Conservation (phyloP, 2,797 vertebrate genomes). For the Kryptolebias ocellatus region DNA sequence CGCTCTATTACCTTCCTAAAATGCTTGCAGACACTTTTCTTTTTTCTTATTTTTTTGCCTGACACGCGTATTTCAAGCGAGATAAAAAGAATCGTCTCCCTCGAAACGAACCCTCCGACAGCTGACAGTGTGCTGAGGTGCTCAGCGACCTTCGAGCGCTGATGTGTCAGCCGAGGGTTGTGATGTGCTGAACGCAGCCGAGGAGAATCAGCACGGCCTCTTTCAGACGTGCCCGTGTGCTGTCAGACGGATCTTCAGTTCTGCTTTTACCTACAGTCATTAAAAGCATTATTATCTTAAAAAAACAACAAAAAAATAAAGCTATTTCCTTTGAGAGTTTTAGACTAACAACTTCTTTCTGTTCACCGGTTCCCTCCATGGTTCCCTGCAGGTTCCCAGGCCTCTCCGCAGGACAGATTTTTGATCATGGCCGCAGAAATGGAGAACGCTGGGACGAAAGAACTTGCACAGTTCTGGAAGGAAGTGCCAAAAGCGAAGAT, state of each 20-base stretch:
- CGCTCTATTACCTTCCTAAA: constrained; percentile 52
- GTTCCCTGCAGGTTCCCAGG: constrained; percentile 82
- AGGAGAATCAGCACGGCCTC: constrained; percentile 26
- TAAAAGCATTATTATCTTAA: background rate
- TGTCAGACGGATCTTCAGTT: too few species aligned
- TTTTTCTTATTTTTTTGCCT: constrained; percentile 11
- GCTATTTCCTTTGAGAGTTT: too few species aligned
- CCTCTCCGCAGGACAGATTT: constrained; percentile 94
- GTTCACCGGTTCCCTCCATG: background rate
- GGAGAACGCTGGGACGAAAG: constrained; percentile 83
- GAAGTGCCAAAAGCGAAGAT: constrained; percentile 90
- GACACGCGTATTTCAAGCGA: constrained; percentile 72
- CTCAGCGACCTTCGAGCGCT: constrained; percentile 35
- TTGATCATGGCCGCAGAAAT: constrained; percentile 96
- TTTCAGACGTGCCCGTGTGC: constrained; percentile 12
- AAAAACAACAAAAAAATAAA: background rate
- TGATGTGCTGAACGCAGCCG: constrained; percentile 29
- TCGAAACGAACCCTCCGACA: constrained; percentile 52
- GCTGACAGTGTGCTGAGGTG: constrained; percentile 36
- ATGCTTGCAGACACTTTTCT: constrained; percentile 55
- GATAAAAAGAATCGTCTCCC: constrained; percentile 65
- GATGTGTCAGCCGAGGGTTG: constrained; percentile 51
- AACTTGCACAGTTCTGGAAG: constrained; percentile 94
- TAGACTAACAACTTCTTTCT: background rate
- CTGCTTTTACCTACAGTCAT: too few species aligned